Percentiles rank a stretch among this genome's conserved stretches.
Conservation (phyloP, 2,888 invertebrate genomes). For the Zeuzera pyrina region DNA sequence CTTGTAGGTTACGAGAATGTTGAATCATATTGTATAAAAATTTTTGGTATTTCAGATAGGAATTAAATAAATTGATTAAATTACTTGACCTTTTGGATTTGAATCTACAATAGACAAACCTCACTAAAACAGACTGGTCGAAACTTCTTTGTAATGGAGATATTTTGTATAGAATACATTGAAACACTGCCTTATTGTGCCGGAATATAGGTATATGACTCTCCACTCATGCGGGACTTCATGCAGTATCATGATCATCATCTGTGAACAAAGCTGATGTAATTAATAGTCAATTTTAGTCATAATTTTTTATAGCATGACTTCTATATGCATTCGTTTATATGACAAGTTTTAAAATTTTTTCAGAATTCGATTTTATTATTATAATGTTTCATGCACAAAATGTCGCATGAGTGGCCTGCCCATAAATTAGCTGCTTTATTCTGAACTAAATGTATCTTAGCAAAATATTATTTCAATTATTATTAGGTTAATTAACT, state of each 20-base stretch:
- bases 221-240: too few relatives aligned
- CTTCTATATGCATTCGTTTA: too few relatives aligned
- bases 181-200: slow-evolving; percentile 72
- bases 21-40: slow-evolving; percentile 53
- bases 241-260: too few relatives aligned
- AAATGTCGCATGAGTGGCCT: too few relatives aligned
- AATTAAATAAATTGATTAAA: slow-evolving; percentile 58
- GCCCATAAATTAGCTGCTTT: slow-evolving; percentile 35
- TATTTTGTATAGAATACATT: slow-evolving; percentile 70
- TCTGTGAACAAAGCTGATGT: too few relatives aligned
- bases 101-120: slow-evolving; percentile 69
- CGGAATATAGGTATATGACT: too few relatives aligned
- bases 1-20: slow-evolving; percentile 69
- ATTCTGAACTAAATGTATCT: slow-evolving; percentile 30
- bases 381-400: too few relatives aligned
- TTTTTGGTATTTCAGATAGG: slow-evolving; percentile 64
- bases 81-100: slow-evolving; percentile 69
- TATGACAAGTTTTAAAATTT: too few relatives aligned
- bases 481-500: slow-evolving; percentile 31
- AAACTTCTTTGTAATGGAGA: slow-evolving; percentile 64
- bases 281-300: too few relatives aligned
- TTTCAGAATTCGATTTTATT: too few relatives aligned
- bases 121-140: slow-evolving; percentile 69
- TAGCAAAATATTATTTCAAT: slow-evolving; percentile 15
- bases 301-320: too few relatives aligned